Percentiles rank a stretch among this genome's conserved stretches.
phyloP scores from a whole-genome alignment of 1,140 invertebrate species.

The Paracyclopina nana region DNA sequence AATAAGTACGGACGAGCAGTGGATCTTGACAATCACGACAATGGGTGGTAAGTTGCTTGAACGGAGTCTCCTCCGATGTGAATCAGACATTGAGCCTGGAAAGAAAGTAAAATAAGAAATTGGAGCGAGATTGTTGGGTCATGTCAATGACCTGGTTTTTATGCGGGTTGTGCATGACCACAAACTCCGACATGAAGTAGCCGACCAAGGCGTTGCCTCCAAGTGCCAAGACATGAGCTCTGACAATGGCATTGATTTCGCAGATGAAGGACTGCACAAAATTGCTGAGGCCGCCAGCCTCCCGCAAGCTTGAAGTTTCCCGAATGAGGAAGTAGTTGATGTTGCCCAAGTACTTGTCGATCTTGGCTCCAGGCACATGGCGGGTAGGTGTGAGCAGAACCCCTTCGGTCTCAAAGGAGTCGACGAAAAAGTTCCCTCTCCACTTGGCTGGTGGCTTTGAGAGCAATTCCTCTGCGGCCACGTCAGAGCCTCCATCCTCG shows the following conservation, averaged over 20 bases:
- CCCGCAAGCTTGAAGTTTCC: constrained; percentile 73
- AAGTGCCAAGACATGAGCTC: constrained; percentile 75
- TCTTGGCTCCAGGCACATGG: constrained; percentile 53
- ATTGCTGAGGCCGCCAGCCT: constrained; percentile 71
- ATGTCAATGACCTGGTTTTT: constrained; percentile 98
- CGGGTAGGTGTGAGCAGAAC: constrained; percentile 47
- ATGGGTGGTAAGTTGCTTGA: constrained; percentile 3
- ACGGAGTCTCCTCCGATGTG: background rate
- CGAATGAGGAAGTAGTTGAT: constrained; percentile 87
- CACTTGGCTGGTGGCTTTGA: too few relatives aligned
- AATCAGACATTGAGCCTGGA: background rate
- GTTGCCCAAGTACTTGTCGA: constrained; percentile 70
- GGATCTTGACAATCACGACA: background rate
- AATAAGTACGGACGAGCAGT: too few relatives aligned
- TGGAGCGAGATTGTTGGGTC: constrained; percentile 18
- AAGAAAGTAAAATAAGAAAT: constrained; percentile 17
- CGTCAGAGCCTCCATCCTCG: background rate
- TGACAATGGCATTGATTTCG: constrained; percentile 69
- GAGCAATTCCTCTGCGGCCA: background rate
- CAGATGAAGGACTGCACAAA: constrained; percentile 83
- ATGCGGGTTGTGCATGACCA: constrained; percentile 72
- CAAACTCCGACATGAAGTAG: constrained; percentile 75
- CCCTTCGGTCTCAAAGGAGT: too few relatives aligned
- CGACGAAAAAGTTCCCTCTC: too few relatives aligned
- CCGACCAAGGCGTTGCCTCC: constrained; percentile 86